phyloP scores from a whole-genome alignment of 1,140 invertebrate genomes.

The Pachyrhynchus sulphureomaculatus region DNA sequence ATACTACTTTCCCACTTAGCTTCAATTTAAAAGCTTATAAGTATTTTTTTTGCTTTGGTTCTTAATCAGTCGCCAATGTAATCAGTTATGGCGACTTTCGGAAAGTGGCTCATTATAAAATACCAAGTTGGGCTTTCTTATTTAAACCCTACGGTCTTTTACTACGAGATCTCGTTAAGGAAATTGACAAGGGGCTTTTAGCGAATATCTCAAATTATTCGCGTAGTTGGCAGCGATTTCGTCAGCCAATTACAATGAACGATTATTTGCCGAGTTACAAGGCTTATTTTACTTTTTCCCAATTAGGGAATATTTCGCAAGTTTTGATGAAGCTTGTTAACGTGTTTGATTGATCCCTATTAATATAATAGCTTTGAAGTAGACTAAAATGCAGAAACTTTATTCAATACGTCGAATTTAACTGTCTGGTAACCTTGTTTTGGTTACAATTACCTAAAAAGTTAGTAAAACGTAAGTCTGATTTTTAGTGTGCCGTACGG shows the following conservation, averaged over 20 bases:
- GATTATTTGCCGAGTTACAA: conserved; percentile 16
- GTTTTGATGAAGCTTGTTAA: conserved; percentile 1
- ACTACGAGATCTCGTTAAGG: conserved; percentile 16
- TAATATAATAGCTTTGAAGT: not conserved
- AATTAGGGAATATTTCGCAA: conserved; percentile 20
- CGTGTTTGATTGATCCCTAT: conserved; percentile 4
- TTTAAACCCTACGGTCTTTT: conserved; percentile 16
- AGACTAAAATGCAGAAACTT: too few relatives aligned
- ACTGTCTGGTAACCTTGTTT: too few relatives aligned
- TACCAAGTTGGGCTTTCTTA: not conserved
- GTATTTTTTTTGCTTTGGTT: not conserved
- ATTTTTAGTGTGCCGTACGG: too few relatives aligned
- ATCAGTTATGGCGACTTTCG: not conserved
- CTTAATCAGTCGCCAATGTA: not conserved
- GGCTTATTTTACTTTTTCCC: conserved; percentile 2
- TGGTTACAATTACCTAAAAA: too few relatives aligned
- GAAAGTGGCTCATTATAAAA: conserved; percentile 13
- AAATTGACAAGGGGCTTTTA: conserved; percentile 11
- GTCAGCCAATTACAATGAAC: conserved; percentile 16
- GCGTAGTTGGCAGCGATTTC: conserved; percentile 11
- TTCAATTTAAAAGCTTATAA: too few relatives aligned
- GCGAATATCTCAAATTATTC: conserved; percentile 18
- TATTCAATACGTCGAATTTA: too few relatives aligned
- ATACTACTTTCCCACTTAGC: too few relatives aligned
- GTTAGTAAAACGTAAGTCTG: too few relatives aligned